phyloP scores from a whole-genome alignment of 1,140 invertebrate genomes.

The Thrips palmi region DNA sequence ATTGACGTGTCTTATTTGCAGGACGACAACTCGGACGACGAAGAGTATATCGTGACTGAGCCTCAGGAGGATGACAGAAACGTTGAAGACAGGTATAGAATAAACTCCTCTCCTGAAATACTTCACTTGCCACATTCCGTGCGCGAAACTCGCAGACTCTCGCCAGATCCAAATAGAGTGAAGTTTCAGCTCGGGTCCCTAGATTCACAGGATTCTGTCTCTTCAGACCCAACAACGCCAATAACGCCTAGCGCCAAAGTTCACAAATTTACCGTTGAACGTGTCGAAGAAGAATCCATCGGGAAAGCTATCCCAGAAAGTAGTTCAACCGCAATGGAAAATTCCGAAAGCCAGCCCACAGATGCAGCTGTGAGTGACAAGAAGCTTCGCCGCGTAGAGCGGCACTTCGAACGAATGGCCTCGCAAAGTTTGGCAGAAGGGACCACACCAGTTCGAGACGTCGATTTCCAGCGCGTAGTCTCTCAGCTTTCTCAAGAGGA shows the following conservation, averaged over 20 bases:
- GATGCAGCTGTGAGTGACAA: conserved; percentile 12
- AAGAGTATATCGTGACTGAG: conserved; percentile 15
- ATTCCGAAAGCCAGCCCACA: conserved; percentile 10
- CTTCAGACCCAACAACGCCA: too few relatives aligned
- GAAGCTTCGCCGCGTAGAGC: conserved; percentile 26
- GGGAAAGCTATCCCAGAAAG: conserved; percentile 1
- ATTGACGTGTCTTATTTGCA: conserved; percentile 13
- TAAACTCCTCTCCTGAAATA: not conserved
- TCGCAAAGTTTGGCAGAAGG: conserved; percentile 23
- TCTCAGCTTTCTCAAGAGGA: conserved; percentile 29
- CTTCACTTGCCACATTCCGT: not conserved
- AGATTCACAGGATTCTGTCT: too few relatives aligned
- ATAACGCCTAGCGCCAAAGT: too few relatives aligned
- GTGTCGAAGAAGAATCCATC: conserved; percentile 7
- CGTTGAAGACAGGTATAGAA: too few relatives aligned
- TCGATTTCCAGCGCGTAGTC: conserved; percentile 27
- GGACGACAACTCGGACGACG: conserved; percentile 12
- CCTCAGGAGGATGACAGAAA: too few relatives aligned
- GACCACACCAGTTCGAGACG: conserved; percentile 23
- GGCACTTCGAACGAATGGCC: conserved; percentile 35
- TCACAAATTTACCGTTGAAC: too few relatives aligned
- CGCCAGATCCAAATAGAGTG: not conserved
- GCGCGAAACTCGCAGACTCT: not conserved
- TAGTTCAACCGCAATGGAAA: conserved; percentile 5
- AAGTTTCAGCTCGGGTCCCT: too few relatives aligned